Evolutionary conservation across 1,140 invertebrate genomes (phyloP), one percentile per base, ranked within the genome.

Genomic region (Drosophila carrolli): DNA sequence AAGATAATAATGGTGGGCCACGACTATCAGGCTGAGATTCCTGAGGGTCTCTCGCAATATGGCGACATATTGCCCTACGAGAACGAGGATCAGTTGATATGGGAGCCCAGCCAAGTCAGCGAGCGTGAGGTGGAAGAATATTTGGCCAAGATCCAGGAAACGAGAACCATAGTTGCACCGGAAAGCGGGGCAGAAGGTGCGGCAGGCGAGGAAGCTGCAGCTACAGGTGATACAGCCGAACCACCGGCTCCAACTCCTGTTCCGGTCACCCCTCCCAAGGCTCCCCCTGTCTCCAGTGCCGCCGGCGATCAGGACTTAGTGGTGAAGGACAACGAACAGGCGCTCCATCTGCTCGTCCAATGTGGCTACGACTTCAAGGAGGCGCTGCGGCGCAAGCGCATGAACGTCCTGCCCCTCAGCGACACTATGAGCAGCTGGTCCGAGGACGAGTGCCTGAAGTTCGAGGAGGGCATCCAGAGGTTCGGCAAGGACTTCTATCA

Each of bases 401-500:
- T 97, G 10, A 97, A 97, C 90, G 94, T 95, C 14, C 93, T 96
- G 19, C 95, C 96, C 1, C 93, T 95, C 4, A 94, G 95, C 41
- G 95, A 96, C 70, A 95, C 95, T 0, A 95, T 96, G 92, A 97
- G 96, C 90, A 94, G 98, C 5, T 99, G 98, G 98, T 99, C 98
- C 14, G 98, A 99, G 92, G 98, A 99, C 93, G 98, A 99, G 92
- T 99, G 98, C 93, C 94, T 97, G 70, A 98, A 98, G 93, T 99
- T 99, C 94, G 98, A 99, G 94, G 96, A 96, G 91, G 98, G 98
- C 54, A 94, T 99, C 3, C 95, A 98, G 88, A 95, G 95, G 59
- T 98, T 97, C 92, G 98, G 98, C 43, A 99, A 99, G 93, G 97
- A 99, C 93, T 99, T 99, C 93, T 97, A 98, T 93, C 93, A 96